Conservation (phyloP, 1,140 invertebrate genomes). For the Drosophila ficusphila region DNA sequence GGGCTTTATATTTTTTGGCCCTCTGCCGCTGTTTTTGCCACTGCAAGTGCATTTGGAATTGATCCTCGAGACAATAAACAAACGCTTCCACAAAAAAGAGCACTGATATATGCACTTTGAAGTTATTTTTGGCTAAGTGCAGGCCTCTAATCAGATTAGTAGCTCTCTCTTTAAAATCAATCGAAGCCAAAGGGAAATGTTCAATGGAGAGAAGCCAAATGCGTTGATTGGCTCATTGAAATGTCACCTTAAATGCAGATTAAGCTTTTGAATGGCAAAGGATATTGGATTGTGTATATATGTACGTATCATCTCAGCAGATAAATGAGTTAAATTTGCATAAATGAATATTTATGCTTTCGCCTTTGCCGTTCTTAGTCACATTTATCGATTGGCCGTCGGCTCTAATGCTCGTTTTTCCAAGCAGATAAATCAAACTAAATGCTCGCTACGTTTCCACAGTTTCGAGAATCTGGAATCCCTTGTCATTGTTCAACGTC, state of each 20-base stretch:
- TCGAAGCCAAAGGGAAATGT: too few species aligned
- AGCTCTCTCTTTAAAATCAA: background rate
- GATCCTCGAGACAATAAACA: background rate
- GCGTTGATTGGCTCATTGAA: too few species aligned
- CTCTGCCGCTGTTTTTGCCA: background rate
- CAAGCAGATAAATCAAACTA: constrained; percentile 58
- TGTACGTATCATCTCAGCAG: background rate
- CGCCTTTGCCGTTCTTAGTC: background rate
- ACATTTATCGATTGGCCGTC: constrained; percentile 12
- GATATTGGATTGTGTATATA: too few species aligned
- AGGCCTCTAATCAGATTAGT: background rate
- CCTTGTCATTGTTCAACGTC: constrained; percentile 68
- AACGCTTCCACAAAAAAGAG: background rate
- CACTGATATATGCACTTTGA: background rate
- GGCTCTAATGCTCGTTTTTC: background rate
- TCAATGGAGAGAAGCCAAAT: too few species aligned
- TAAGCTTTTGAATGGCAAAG: too few species aligned
- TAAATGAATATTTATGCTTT: background rate
- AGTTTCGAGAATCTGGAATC: background rate
- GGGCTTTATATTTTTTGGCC: too few species aligned
- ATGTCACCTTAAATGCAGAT: too few species aligned
- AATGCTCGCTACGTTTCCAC: constrained; percentile 53
- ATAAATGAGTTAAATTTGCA: background rate
- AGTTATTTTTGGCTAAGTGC: background rate
- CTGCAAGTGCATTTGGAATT: constrained; percentile 2